Percentiles rank a stretch among this genome's conserved stretches.
These are phyloP conservation scores for Glossophaga mutica DNA, from an alignment of 2,797 vertebrate genomes.

Conservation along the genomic window DNA sequence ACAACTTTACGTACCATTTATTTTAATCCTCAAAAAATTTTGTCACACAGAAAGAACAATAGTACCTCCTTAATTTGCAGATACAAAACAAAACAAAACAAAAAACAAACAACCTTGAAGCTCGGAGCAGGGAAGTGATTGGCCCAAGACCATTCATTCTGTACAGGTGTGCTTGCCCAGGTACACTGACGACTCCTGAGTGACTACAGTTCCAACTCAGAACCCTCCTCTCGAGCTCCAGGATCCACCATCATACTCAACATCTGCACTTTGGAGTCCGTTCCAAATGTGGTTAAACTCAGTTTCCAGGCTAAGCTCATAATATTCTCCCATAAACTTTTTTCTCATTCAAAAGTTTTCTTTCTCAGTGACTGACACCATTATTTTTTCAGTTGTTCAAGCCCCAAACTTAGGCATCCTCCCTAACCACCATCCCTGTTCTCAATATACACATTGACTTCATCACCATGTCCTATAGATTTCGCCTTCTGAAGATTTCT, in stretches of 20 bases:
- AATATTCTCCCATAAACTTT: background rate
- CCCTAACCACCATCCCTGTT: background rate
- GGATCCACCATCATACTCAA: background rate
- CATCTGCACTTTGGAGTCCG: background rate
- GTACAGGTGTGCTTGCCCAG: background rate
- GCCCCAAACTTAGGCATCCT: background rate
- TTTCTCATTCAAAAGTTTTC: background rate
- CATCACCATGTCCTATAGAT: background rate
- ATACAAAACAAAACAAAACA: background rate
- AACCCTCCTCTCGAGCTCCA: background rate
- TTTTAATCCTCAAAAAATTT: conserved; percentile 21
- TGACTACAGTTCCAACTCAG: background rate
- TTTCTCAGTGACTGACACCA: background rate
- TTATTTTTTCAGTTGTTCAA: background rate
- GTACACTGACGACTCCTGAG: background rate
- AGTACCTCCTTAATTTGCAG: background rate
- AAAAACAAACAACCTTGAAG: background rate
- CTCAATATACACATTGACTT: background rate
- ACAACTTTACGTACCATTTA: background rate
- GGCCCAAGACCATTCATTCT: background rate
- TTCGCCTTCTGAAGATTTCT: background rate
- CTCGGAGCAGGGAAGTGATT: background rate
- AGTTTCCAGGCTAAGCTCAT: background rate
- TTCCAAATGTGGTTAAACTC: background rate
- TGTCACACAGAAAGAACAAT: background rate